Percentiles rank a stretch among this genome's conserved stretches.
Conservation (phyloP, 2,797 vertebrate species). For the Gymnopithys bicolor region DNA sequence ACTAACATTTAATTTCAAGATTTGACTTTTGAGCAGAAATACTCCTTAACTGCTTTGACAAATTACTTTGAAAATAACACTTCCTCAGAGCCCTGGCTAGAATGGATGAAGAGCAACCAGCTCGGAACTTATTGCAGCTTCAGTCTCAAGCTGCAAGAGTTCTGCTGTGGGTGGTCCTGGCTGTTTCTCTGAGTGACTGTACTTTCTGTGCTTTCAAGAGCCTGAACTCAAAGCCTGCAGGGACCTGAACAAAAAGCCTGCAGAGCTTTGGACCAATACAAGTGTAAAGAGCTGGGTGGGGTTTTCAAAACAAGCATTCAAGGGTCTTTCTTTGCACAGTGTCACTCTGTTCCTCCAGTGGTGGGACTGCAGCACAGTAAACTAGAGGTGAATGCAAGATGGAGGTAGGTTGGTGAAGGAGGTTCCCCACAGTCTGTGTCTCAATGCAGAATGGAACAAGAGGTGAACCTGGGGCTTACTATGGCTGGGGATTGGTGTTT, state of each 20-base stretch:
- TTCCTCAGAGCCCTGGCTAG: not conserved
- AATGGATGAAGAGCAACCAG: not conserved
- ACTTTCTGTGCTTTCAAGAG: not conserved
- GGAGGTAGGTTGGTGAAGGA: not conserved
- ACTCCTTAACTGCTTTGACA: not conserved
- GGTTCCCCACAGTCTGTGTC: not conserved
- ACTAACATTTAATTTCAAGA: not conserved
- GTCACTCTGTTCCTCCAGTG: not conserved
- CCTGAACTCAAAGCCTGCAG: not conserved
- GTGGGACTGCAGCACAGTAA: not conserved
- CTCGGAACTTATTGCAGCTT: not conserved
- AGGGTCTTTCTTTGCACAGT: accelerated
- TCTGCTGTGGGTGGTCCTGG: not conserved
- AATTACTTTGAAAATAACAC: not conserved
- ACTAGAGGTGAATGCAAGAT: not conserved
- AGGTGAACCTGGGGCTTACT: not conserved
- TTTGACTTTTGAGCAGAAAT: not conserved
- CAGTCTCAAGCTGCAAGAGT: not conserved
- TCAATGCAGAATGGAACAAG: not conserved
- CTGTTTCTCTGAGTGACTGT: not conserved
- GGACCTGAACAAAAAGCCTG: not conserved
- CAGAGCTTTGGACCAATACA: not conserved
- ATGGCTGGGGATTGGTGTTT: not conserved
- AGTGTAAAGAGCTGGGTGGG: not conserved
- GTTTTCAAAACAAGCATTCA: not conserved